These are phyloP conservation scores for Lagorchestes hirsutus DNA, from an alignment of 2,797 vertebrate species.

Conservation along the genomic window DNA sequence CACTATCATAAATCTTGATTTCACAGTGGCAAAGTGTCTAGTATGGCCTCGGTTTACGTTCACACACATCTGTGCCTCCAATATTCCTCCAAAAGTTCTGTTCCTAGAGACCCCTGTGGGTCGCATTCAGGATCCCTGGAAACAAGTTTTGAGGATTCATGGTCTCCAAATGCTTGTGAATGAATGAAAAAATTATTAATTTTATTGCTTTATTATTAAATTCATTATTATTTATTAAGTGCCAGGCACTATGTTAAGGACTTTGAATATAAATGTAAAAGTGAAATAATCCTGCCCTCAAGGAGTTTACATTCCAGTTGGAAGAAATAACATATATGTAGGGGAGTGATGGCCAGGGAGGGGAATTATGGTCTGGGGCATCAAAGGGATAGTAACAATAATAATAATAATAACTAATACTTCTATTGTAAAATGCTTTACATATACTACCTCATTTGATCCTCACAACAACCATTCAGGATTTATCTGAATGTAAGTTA, in stretches of 20 bases:
- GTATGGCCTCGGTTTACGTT: neutral
- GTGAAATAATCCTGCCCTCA: neutral
- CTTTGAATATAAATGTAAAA: neutral
- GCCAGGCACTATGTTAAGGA: neutral
- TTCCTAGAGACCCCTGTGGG: neutral
- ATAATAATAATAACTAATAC: neutral
- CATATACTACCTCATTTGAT: neutral
- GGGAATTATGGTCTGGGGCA: neutral
- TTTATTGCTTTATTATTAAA: no score
- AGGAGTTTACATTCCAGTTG: neutral
- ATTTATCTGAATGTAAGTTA: neutral
- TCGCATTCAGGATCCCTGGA: neutral
- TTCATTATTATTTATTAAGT: neutral
- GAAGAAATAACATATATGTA: neutral
- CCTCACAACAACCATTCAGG: neutral
- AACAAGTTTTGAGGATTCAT: neutral
- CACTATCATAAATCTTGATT: neutral
- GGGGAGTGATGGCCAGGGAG: neutral
- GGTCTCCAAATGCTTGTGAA: neutral
- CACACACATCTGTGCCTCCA: neutral
- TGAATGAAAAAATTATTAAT: neutral
- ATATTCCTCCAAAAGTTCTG: neutral
- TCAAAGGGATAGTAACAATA: neutral
- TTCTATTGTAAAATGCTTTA: neutral
- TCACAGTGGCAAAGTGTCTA: neutral